Conservation (phyloP, 2,113 vertebrate genomes). For the Hirundichthys speculiger region DNA sequence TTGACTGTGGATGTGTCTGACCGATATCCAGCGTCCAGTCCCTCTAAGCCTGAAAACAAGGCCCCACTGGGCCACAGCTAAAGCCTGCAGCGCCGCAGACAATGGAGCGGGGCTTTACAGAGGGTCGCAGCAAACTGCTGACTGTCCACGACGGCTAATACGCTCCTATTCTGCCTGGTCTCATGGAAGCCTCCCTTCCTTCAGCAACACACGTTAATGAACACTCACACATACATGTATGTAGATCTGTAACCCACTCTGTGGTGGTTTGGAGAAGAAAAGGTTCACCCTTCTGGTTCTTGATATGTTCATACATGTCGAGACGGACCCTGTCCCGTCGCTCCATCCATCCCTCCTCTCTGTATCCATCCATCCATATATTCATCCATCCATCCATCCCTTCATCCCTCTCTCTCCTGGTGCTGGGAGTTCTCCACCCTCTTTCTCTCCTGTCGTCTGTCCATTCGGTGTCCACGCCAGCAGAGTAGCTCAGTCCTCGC, state of each 20-base stretch:
- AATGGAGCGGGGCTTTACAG: slow-evolving; percentile 77
- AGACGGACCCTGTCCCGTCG: slow-evolving; percentile 10
- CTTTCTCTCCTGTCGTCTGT: slow-evolving; percentile 48
- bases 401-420: slow-evolving; percentile 3
- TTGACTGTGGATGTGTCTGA: slow-evolving; percentile 57
- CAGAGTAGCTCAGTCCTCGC: slow-evolving; percentile 31
- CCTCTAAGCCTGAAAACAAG: slow-evolving; percentile 81
- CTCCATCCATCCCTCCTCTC: slow-evolving; percentile 17
- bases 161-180: slow-evolving; percentile 68
- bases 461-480: slow-evolving; percentile 21
- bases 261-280: slow-evolving; percentile 8
- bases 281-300: slow-evolving; percentile 31
- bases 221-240: background rate
- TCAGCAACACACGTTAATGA: slow-evolving; percentile 3
- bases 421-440: slow-evolving; percentile 39
- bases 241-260: background rate
- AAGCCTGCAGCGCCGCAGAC: slow-evolving; percentile 72
- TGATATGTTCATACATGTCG: slow-evolving; percentile 19
- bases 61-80: slow-evolving; percentile 63
- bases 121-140: slow-evolving; percentile 80
- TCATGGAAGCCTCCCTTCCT: slow-evolving; percentile 45
- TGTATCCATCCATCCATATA: slow-evolving; percentile 5
- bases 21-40: slow-evolving; percentile 64
- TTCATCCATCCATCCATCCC: slow-evolving; percentile 9
- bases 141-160: slow-evolving; percentile 75